A percentile compares a stretch with the other conserved stretches of the same genome.
These are phyloP conservation scores for Aegotheles bennettii DNA, from an alignment of 2,113 vertebrate genomes.

Conservation along the genomic window DNA sequence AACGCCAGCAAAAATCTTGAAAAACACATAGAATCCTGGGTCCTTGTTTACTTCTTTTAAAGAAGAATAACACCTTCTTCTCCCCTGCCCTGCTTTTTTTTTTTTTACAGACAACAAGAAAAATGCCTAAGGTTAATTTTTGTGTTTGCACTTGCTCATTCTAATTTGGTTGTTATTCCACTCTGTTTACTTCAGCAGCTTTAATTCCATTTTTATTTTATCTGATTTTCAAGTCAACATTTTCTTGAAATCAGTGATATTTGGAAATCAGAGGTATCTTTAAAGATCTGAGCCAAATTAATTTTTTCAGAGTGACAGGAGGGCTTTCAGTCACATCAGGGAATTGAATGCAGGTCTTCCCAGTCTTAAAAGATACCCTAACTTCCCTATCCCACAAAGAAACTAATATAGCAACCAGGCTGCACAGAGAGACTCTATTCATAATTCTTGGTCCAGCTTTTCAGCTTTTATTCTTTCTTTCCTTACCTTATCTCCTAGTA, in stretches of 20 bases:
- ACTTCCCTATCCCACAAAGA: background rate
- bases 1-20: background rate
- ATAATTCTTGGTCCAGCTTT: background rate
- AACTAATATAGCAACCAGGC: background rate
- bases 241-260: background rate
- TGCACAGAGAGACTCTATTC: background rate
- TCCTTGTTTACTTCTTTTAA: background rate
- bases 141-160: background rate
- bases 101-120: background rate
- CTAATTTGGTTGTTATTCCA: background rate
- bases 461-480: background rate
- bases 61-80: background rate
- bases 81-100: accelerated
- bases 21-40: background rate
- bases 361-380: background rate
- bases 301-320: background rate
- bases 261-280: background rate
- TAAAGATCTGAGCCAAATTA: background rate
- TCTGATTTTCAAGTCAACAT: background rate
- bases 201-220: background rate
- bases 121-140: background rate
- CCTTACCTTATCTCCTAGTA: background rate
- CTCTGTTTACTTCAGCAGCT: background rate
- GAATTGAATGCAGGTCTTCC: background rate
- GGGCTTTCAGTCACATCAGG: background rate